Percentiles rank a stretch among this genome's conserved stretches.
phyloP scores from a whole-genome alignment of 2,113 vertebrate genomes.

The Nothocercus julius region DNA sequence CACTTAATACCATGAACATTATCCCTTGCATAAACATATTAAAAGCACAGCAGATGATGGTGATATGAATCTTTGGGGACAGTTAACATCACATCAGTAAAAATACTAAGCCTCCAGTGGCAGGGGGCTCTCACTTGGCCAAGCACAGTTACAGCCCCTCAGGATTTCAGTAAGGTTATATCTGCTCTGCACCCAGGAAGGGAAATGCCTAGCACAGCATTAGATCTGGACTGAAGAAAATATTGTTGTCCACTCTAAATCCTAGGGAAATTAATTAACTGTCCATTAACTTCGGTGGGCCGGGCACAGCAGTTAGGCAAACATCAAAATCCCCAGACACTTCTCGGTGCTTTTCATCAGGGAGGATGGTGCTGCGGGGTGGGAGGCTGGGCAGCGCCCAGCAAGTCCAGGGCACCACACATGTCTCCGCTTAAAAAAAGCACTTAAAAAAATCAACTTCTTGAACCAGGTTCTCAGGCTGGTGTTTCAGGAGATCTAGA shows the following conservation, averaged over 20 bases:
- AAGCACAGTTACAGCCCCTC: fast-evolving
- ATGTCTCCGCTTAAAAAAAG: fast-evolving
- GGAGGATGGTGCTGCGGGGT: background rate
- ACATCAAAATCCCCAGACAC: no score
- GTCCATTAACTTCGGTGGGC: fast-evolving
- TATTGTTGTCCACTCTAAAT: fast-evolving
- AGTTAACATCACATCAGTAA: background rate
- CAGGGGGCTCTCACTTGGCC: background rate
- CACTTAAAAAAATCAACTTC: background rate
- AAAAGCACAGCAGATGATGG: fast-evolving
- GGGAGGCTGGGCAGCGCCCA: background rate
- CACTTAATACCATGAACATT: background rate
- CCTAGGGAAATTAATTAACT: background rate
- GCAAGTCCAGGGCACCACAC: background rate
- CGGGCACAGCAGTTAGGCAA: background rate
- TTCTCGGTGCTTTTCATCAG: fast-evolving
- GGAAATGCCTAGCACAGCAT: fast-evolving
- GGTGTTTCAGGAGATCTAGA: background rate
- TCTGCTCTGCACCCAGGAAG: background rate
- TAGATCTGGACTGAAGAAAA: background rate
- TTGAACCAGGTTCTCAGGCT: background rate
- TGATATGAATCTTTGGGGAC: background rate
- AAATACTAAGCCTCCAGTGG: background rate
- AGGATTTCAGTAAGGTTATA: background rate
- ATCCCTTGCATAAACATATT: fast-evolving